A percentile compares a stretch with the other conserved stretches of the same genome.
These are phyloP conservation scores for Leptura quadrifasciata DNA, from an alignment of 2,888 invertebrate genomes.

Conservation along the genomic window DNA sequence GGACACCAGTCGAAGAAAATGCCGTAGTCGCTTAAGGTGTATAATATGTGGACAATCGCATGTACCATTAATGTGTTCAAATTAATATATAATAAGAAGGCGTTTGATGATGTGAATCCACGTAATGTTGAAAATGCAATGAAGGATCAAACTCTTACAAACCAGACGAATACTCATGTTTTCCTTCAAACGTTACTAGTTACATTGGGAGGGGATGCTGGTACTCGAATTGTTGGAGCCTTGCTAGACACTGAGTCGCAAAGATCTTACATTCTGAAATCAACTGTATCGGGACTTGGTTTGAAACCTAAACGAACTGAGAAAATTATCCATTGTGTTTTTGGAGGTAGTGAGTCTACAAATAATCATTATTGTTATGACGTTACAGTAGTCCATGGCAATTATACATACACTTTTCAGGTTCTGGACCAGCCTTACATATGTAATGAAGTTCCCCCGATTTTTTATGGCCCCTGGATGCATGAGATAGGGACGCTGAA, in stretches of 20 bases:
- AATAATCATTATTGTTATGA: conserved; percentile 23
- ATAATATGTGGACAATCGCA: conserved; percentile 32
- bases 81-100: too few species aligned
- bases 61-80: conserved; percentile 6
- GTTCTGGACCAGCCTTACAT: neutral
- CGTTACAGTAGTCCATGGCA: too few species aligned
- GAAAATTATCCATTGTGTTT: conserved; percentile 35
- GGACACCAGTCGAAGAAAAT: conserved; percentile 35
- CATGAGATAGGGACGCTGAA: too few species aligned
- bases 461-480: neutral
- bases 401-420: too few species aligned
- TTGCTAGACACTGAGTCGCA: conserved; percentile 25
- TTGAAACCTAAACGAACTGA: conserved; percentile 26
- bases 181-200: too few species aligned
- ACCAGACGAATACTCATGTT: too few species aligned
- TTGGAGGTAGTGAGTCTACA: conserved; percentile 24
- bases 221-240: conserved; percentile 10
- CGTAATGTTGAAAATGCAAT: too few species aligned
- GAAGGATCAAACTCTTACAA: too few species aligned
- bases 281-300: conserved; percentile 3
- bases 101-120: too few species aligned
- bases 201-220: too few species aligned
- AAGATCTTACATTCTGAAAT: conserved; percentile 25
- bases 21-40: conserved; percentile 29
- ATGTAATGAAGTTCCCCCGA: neutral